Evolutionary conservation across 92 coral and sea anemone genomes (phyloP).

Genomic region (Umimayanthus chanpuru): DNA sequence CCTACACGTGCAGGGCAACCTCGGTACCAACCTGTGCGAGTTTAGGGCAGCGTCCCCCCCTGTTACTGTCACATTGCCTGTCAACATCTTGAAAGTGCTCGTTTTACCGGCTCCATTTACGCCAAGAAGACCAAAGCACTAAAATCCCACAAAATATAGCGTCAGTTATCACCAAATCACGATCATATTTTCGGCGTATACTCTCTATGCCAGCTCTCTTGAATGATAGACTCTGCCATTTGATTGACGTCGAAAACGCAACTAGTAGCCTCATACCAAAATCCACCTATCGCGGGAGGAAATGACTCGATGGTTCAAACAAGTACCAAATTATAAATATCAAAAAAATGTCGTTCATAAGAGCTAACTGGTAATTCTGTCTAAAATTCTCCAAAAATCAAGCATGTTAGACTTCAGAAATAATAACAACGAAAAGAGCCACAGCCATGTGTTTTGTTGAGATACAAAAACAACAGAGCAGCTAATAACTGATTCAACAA

Average conservation of each 20-base stretch:
- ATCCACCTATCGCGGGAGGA: too few relatives aligned
- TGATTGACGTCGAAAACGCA: too few relatives aligned
- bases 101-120: constrained; percentile 99
- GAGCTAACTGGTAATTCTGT: not conserved
- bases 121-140: constrained; percentile 98
- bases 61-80: constrained; percentile 92
- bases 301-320: not conserved
- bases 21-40: constrained; percentile 72
- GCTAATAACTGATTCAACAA: not conserved
- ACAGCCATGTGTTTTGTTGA: not conserved
- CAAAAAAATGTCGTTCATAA: not conserved
- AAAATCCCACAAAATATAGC: not conserved
- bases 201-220: too few relatives aligned
- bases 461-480: too few relatives aligned
- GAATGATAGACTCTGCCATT: too few relatives aligned
- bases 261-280: too few relatives aligned
- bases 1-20: constrained; percentile 22
- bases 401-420: too few relatives aligned
- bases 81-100: constrained; percentile 93
- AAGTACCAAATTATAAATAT: not conserved
- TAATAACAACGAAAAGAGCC: not conserved
- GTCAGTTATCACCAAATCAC: not conserved
- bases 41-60: constrained; percentile 89
- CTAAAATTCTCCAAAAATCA: not conserved
- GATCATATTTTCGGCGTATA: too few relatives aligned